Conservation (phyloP, 2,113 vertebrate species). For the Eublepharis macularius region DNA sequence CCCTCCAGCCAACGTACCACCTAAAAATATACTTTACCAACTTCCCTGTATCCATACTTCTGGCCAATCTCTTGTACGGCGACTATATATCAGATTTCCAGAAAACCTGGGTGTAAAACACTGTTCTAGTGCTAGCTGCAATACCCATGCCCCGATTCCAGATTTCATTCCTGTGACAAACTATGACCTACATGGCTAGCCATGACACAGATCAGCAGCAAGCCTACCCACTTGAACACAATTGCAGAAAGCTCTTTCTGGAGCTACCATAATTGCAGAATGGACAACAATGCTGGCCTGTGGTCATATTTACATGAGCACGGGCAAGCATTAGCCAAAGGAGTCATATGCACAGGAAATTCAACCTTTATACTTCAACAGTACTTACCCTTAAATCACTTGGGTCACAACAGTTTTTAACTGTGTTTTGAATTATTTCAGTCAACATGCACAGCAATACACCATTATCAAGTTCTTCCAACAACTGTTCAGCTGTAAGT, state of each 20-base stretch:
- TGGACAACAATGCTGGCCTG: background rate
- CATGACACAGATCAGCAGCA: background rate
- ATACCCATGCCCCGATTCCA: background rate
- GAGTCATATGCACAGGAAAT: background rate
- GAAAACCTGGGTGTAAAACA: background rate
- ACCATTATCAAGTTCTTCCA: constrained; percentile 84
- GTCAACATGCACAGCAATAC: constrained; percentile 84
- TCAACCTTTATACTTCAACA: background rate
- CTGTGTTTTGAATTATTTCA: constrained; percentile 83
- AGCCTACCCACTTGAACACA: too few species aligned
- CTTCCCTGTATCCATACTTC: too few species aligned
- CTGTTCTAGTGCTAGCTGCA: background rate
- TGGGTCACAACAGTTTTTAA: constrained; percentile 77
- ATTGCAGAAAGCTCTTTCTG: too few species aligned
- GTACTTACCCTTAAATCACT: constrained; percentile 81
- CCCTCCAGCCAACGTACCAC: background rate
- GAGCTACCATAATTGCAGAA: background rate
- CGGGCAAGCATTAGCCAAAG: background rate
- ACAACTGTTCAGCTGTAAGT: constrained; percentile 83
- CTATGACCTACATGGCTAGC: background rate
- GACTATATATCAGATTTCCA: background rate
- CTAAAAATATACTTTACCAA: background rate
- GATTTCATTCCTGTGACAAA: background rate
- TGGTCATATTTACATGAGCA: background rate
- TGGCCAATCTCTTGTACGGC: background rate